These are phyloP conservation scores for Pteropus alecto DNA, from an alignment of 2,113 vertebrate genomes.

Conservation along the genomic window DNA sequence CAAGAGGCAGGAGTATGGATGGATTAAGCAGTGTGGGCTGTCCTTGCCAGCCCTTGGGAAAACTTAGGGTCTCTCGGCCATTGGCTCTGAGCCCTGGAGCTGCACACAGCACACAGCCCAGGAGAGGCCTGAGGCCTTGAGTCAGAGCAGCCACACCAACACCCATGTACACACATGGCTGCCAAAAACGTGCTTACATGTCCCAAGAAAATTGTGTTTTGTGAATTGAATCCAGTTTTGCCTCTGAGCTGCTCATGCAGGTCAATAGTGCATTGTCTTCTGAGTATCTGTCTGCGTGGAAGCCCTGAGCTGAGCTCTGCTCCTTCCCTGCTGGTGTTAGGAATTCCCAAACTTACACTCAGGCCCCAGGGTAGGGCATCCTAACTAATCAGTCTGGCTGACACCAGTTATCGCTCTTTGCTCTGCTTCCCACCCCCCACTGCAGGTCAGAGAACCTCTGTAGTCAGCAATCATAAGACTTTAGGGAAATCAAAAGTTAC, in stretches of 20 bases:
- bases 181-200: not conserved
- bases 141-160: not conserved
- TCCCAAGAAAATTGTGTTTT: not conserved
- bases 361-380: not conserved
- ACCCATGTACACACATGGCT: fast-evolving
- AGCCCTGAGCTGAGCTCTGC: not conserved
- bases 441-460: not conserved
- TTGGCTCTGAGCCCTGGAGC: conserved; percentile 4
- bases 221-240: not conserved
- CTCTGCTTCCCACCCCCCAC: not conserved
- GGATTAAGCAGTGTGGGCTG: not conserved
- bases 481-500: conserved; percentile 53
- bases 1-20: conserved; percentile 68
- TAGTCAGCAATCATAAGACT: conserved; percentile 66
- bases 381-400: not conserved
- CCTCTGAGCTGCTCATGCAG: not conserved
- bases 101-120: not conserved
- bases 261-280: not conserved
- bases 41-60: conserved; percentile 59
- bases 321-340: not conserved
- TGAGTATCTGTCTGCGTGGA: not conserved
- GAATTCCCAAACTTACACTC: not conserved
- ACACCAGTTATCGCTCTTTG: not conserved
- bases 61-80: conserved; percentile 33
- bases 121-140: not conserved